Evolutionary conservation across 2,113 vertebrate genomes (phyloP).

Genomic region (Junco hyemalis): DNA sequence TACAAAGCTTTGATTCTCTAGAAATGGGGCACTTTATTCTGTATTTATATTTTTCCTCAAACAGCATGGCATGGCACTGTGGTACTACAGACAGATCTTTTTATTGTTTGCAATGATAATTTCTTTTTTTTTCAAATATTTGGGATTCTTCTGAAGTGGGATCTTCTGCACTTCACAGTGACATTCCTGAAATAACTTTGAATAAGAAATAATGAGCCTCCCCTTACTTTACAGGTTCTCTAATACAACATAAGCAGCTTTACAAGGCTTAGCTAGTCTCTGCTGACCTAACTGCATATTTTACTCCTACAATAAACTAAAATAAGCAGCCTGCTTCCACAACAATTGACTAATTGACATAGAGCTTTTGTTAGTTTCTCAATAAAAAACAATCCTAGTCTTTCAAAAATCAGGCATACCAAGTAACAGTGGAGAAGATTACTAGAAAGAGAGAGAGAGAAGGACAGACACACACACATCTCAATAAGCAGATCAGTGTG

Average conservation of each 20-base stretch:
- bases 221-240: conserved; percentile 67
- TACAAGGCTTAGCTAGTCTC: conserved; percentile 63
- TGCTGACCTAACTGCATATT: conserved; percentile 62
- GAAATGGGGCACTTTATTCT: neutral
- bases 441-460: neutral
- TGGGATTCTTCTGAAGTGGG: conserved; percentile 20
- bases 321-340: conserved; percentile 34
- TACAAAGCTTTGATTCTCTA: neutral
- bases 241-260: conserved; percentile 76
- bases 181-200: conserved; percentile 75
- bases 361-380: neutral
- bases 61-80: neutral
- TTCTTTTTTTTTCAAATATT: neutral
- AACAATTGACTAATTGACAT: conserved; percentile 31
- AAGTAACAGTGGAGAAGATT: neutral
- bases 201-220: conserved; percentile 65
- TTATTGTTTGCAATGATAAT: neutral
- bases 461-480: neutral
- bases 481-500: neutral
- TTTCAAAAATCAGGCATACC: neutral
- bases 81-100: neutral
- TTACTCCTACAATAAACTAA: conserved; percentile 63
- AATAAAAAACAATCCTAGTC: neutral
- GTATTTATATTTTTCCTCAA: neutral
- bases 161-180: conserved; percentile 34